These are phyloP conservation scores for Agrilus cyanescens DNA, from an alignment of 2,888 invertebrate species.

Conservation along the genomic window DNA sequence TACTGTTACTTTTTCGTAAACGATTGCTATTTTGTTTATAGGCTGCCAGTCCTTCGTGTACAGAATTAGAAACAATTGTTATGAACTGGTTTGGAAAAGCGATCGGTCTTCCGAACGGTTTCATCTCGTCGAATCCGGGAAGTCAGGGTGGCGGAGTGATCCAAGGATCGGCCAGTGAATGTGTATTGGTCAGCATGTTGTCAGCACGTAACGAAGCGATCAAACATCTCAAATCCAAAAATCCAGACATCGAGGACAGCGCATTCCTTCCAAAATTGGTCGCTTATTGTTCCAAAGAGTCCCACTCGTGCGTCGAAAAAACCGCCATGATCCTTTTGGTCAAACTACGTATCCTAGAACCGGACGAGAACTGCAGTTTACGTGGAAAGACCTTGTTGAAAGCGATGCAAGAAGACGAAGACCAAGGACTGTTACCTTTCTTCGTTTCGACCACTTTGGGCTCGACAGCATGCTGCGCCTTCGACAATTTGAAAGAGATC, in stretches of 20 bases:
- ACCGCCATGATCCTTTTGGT: constrained; percentile 68
- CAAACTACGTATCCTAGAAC: constrained; percentile 56
- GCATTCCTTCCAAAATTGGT: constrained; percentile 64
- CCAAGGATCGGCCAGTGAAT: constrained; percentile 76
- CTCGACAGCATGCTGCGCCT: constrained; percentile 72
- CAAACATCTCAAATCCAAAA: constrained; percentile 46
- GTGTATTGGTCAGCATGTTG: constrained; percentile 63
- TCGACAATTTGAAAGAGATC: constrained; percentile 69
- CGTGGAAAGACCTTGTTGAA: constrained; percentile 49
- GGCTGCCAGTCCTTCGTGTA: constrained; percentile 65
- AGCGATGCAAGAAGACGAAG: constrained; percentile 59
- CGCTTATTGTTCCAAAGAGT: constrained; percentile 61
- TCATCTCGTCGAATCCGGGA: constrained; percentile 37
- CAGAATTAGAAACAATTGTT: constrained; percentile 75
- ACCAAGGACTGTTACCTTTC: constrained; percentile 67
- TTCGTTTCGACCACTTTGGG: constrained; percentile 75
- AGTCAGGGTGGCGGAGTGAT: constrained; percentile 69
- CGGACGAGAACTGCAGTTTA: constrained; percentile 55
- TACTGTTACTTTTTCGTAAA: too few relatives aligned
- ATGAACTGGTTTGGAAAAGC: constrained; percentile 73
- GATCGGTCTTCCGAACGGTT: constrained; percentile 60
- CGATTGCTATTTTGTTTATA: too few relatives aligned
- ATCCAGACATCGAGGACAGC: constrained; percentile 47
- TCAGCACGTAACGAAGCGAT: constrained; percentile 66
- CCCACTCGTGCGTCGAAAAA: constrained; percentile 68